A percentile compares a stretch with the other conserved stretches of the same genome.
Evolutionary conservation across 1,140 invertebrate species (phyloP).

Genomic region (Saxidomus purpurata): DNA sequence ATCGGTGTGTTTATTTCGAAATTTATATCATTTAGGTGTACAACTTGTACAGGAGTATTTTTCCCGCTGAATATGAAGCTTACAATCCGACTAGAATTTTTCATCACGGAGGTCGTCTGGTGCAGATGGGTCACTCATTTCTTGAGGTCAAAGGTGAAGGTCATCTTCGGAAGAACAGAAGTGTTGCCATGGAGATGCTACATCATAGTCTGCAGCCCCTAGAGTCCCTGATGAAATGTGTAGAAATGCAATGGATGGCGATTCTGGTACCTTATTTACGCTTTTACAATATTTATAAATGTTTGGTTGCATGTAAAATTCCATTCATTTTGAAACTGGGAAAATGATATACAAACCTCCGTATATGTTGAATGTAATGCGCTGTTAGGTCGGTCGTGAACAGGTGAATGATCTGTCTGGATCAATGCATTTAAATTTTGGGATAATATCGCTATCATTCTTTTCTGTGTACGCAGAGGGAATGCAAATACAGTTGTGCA

Average conservation of each 20-base stretch:
- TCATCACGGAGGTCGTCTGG: slow-evolving; percentile 67
- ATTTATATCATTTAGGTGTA: slow-evolving; percentile 87
- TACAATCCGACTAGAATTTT: slow-evolving; percentile 73
- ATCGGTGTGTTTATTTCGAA: not conserved
- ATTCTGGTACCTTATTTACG: slow-evolving; percentile 96
- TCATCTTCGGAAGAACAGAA: slow-evolving; percentile 25
- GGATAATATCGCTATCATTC: too few relatives aligned
- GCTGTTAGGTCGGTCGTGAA: too few relatives aligned
- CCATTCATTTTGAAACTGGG: too few relatives aligned
- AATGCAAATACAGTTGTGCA: too few relatives aligned
- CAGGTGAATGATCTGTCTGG: too few relatives aligned
- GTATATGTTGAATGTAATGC: too few relatives aligned
- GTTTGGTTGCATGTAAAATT: too few relatives aligned
- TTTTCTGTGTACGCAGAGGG: too few relatives aligned
- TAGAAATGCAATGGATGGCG: slow-evolving; percentile 96
- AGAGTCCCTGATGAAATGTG: slow-evolving; percentile 92
- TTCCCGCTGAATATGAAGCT: slow-evolving; percentile 84
- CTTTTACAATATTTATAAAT: too few relatives aligned
- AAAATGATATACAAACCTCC: too few relatives aligned
- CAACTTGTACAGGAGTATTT: slow-evolving; percentile 89
- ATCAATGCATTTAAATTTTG: too few relatives aligned
- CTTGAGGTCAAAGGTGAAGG: slow-evolving; percentile 76
- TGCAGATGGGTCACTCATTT: slow-evolving; percentile 86
- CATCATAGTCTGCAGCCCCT: slow-evolving; percentile 87
- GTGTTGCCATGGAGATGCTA: slow-evolving; percentile 72